Base-by-base conservation (phyloP, 2,113 vertebrate genomes). In the Rhinolophus ferrumequinum region DNA sequence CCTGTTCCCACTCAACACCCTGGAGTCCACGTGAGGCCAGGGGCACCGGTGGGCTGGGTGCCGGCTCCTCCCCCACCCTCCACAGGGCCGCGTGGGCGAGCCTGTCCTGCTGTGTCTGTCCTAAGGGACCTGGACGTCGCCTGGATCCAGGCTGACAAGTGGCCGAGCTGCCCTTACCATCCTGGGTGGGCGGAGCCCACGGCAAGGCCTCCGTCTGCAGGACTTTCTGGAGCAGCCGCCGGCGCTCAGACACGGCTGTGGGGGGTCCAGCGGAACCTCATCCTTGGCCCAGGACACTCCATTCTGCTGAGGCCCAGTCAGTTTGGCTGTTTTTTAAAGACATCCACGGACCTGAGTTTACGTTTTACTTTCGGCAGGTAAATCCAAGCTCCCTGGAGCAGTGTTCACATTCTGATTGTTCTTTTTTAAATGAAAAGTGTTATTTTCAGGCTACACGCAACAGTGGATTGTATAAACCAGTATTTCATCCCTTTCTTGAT, bases 1-100 rank as follows among this genome's bases (percentile, higher is more conserved):
- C 96, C 99, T 99, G 94, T 99, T 99, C 98, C 99, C 99, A 69
- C 99, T 99, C 93, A 99, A 99, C 98, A 99, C 99, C 0, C 99
- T 99, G 69, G 99, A 99, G 98, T 99, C 99, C 98, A 99, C 99
- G 99, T 99, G 99, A 99, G 98, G 98, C 93, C 62, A 67, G 79
- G 96, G 8, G 91, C 19, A 0, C 9, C 11, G 33, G 83, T 92
- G 93, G 97, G 96, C 95, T 5, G 96, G 97, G 90, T n/a, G 38
- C 64, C 18, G 19, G 90, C 38, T 28, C 67, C 85, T 58, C 47
- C 56, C 60, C 38, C 22, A 21, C 67, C 83, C n/a, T 44, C 75
- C 50, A 5, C 41, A 10, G 72, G 79, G 60, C 47, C 11, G 47
- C 9, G 47, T 50, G 47, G 47, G 47, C 11, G 47, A 50, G 47